Evolutionary conservation across 2,797 vertebrate species (phyloP).

Genomic region (Macropus fuliginosus): DNA sequence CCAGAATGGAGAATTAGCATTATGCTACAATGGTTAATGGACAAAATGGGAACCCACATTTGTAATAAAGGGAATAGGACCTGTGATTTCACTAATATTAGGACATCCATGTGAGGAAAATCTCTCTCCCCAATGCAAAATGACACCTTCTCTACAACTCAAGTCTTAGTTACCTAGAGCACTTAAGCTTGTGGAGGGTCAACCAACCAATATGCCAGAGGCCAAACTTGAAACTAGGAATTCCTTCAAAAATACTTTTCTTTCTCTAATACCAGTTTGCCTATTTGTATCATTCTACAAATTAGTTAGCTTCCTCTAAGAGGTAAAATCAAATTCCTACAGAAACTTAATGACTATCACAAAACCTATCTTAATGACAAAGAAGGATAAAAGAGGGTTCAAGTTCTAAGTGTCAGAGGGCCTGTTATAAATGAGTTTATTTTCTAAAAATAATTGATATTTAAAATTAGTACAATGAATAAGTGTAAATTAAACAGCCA

Average conservation of each 20-base stretch:
- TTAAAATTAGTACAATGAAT: conserved; percentile 53
- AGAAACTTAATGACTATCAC: not conserved
- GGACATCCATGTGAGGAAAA: not conserved
- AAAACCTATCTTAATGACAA: not conserved
- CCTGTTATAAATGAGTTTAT: not conserved
- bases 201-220: not conserved
- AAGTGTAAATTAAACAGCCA: conserved; percentile 40
- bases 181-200: not conserved
- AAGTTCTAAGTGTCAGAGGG: not conserved
- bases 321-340: not conserved
- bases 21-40: not conserved
- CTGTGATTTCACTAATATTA: not conserved
- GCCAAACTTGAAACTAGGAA: not conserved
- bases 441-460: conserved; percentile 10
- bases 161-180: not conserved
- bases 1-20: not conserved
- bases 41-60: not conserved
- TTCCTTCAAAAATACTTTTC: not conserved
- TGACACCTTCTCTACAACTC: not conserved
- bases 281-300: not conserved
- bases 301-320: not conserved
- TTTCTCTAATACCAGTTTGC: not conserved
- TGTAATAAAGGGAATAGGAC: not conserved
- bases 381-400: not conserved
- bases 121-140: not conserved